phyloP scores from a whole-genome alignment of 2,113 vertebrate species.

The Caloenas nicobarica region DNA sequence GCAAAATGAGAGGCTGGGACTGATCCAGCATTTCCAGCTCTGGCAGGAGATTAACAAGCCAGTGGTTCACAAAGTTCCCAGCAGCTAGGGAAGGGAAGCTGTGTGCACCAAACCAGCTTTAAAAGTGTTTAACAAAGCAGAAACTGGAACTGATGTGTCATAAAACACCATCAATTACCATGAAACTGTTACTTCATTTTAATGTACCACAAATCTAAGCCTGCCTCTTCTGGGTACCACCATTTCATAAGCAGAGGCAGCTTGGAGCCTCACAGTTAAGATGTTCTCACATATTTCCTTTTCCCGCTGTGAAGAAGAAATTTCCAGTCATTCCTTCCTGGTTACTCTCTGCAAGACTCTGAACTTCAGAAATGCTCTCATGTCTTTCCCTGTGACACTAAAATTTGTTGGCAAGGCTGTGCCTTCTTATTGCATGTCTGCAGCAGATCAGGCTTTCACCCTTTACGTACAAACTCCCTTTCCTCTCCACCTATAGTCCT shows the following conservation, averaged over 20 bases:
- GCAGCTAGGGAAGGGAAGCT: not conserved
- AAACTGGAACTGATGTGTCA: constrained; percentile 68
- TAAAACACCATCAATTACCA: constrained; percentile 56
- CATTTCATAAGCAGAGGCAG: not conserved
- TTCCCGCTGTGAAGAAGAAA: not conserved
- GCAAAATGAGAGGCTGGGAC: not conserved
- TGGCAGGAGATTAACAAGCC: not conserved
- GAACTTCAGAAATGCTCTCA: not conserved
- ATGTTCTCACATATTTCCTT: not conserved
- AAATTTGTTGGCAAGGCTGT: not conserved
- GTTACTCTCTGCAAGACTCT: not conserved
- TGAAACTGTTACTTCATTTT: constrained; percentile 51
- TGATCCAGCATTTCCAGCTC: not conserved
- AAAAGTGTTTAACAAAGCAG: constrained; percentile 65
- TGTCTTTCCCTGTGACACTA: not conserved
- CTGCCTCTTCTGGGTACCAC: constrained; percentile 22
- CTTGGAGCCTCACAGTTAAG: not conserved
- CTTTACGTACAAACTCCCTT: not conserved
- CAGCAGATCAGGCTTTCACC: not conserved
- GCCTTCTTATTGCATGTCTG: not conserved
- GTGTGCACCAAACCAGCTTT: constrained; percentile 1
- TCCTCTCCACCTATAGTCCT: not conserved
- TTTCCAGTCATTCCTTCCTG: not conserved
- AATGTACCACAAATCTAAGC: constrained; percentile 37
- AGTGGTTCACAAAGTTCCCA: not conserved